Evolutionary conservation across 2,113 vertebrate species (phyloP).

Genomic region (Aleadryas rufinucha): DNA sequence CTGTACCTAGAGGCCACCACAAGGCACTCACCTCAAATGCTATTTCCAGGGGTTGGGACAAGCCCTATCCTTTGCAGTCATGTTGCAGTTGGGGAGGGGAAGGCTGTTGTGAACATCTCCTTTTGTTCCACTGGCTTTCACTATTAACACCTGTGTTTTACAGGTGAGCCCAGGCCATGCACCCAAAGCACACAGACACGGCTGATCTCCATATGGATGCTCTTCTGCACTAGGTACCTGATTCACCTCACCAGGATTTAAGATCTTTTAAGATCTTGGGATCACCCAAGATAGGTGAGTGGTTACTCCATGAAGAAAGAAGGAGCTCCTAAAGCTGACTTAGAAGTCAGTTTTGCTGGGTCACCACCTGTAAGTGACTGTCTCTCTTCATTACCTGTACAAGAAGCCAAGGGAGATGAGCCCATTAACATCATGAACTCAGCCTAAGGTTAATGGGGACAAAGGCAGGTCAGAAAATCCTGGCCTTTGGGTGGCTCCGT

Average conservation of each 20-base stretch:
- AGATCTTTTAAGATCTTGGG: neutral
- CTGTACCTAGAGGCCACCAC: neutral
- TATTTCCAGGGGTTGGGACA: neutral
- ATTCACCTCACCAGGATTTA: neutral
- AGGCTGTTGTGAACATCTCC: neutral
- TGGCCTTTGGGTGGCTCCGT: neutral
- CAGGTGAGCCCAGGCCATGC: neutral
- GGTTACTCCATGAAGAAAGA: neutral
- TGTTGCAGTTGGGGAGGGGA: neutral
- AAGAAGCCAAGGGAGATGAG: neutral
- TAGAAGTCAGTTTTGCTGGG: neutral
- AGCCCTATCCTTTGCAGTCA: neutral
- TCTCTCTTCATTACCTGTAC: neutral
- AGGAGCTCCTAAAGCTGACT: neutral
- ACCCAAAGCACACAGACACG: neutral
- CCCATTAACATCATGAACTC: neutral
- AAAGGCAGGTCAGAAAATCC: neutral
- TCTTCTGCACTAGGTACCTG: neutral
- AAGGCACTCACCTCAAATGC: neutral
- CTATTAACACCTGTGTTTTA: neutral
- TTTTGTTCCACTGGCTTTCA: neutral
- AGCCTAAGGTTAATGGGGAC: neutral
- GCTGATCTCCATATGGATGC: neutral
- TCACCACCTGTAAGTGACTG: neutral
- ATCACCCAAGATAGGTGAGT: neutral